Evolutionary conservation across 2,888 invertebrate species (phyloP), one percentile per base, ranked within the genome.

Genomic region (Chymomyza fuscimana): DNA sequence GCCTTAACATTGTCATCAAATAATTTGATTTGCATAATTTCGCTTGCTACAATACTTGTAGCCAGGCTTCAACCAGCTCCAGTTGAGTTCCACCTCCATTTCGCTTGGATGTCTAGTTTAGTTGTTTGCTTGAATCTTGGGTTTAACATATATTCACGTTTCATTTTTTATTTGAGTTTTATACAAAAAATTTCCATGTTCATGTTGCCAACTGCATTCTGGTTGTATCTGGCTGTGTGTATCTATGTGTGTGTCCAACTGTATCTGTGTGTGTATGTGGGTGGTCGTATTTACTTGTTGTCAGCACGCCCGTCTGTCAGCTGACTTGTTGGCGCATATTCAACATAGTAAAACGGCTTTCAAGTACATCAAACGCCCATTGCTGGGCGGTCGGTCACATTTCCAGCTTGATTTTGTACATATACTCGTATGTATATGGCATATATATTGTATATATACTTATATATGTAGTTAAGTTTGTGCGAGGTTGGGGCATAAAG

Each of bases 21-120:
- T 88, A 87, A 89, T 90, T 90, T 88, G 86, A 89, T 89, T 89
- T 89, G 82, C 88, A 89, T 87, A 89, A 89, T 84, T 89, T 90
- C 80, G 72, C 81, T 72, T 80, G 82, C 80, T 80, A 72, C 74
- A 72, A 72, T 75, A 69, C 69, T 67, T 63, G 60, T 76, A 61
- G 40, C 40, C 40, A 46, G 40, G 40, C 12, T 63, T 40, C 46
- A 16, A 12, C 32, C 19, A 36, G 19, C 63, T 32, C 32, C 32
- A 7, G 32, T 9, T 32, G 5, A 32, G 7, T 9, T 32, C 9
- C 9, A 32, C 7, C 1, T 32, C 32, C 32, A 5, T 5, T 5
- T 32, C 7, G 9, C 32, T 7, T 5, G 32, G 2, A 32, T 32
- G 32, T 46, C 40, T 46, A 46, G 40, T 46, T 46, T 12, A 46